Base-by-base conservation (phyloP, 2,888 invertebrate genomes). In the Patella ulyssiponensis region DNA sequence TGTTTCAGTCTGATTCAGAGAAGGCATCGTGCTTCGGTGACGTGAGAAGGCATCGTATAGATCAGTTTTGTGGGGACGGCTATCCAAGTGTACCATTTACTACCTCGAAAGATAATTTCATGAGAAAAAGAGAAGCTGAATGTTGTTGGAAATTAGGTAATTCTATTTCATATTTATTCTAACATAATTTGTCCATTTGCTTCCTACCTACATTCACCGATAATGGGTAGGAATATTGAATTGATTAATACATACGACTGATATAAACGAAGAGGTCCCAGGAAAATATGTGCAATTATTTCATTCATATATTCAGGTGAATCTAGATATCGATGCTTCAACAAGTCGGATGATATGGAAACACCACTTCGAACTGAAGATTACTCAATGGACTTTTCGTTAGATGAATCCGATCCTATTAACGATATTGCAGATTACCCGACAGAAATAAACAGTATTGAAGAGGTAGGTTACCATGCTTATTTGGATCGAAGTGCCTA, bases 121-220 rank as follows among this genome's bases (percentile, higher is more conserved):
- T 87, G 81, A 77, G 80, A 23, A 76, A 83, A 54, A 77, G 80
- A 51, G 79, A 86, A 73, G 71, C 82, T 52, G 76, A 82, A 14
- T 88, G 88, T 74, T 87, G 88, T 77, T 85, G 85, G 84, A 80
- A 82, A 69, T 81, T 87, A 58, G 88, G 88, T 87, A 80, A 75
- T 76, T 54, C 44, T 44, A 7, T 44, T 44, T 44, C 9, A 44
- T 44, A 44, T 44, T 44, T 44, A 44, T 44, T 44, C 9, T 44
- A 44, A 44, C 9, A 44, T 44, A 12, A 7, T 33, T 12, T n/a
- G 15, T 33, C 27, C n/a, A 23, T 23, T 44, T 9, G 44, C 5
- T 44, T 44, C 44, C 44, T 44, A 44, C 9, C 44, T 44, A 44
- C 7, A 44, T 44, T 9, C 44, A 44, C 9, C 44, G 9, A 44